Evolutionary conservation across 2,888 invertebrate species (phyloP).

Genomic region (Euphydryas editha): DNA sequence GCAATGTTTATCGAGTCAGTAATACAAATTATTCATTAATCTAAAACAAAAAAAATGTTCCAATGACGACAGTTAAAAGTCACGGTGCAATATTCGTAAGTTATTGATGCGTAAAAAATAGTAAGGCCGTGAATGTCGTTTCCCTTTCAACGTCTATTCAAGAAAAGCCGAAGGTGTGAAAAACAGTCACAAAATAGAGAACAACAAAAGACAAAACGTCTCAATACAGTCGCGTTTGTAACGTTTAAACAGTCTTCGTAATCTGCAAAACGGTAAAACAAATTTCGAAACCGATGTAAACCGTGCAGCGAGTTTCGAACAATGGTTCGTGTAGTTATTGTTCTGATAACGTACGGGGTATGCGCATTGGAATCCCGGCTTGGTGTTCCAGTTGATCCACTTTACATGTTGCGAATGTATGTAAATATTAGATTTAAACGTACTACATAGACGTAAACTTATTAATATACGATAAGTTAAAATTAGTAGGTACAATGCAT

Average conservation of each 20-base stretch:
- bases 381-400: conserved; percentile 29
- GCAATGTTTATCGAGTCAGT: too few species aligned
- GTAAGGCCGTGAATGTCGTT: too few species aligned
- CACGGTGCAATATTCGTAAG: too few species aligned
- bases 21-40: too few species aligned
- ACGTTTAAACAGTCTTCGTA: conserved; percentile 26
- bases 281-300: conserved; percentile 39
- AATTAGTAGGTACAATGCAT: too few species aligned
- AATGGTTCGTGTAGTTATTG: conserved; percentile 39
- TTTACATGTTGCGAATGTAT: conserved; percentile 18
- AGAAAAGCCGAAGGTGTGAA: not conserved
- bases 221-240: conserved; percentile 28
- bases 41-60: too few species aligned
- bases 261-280: conserved; percentile 34
- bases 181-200: not conserved
- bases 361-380: conserved; percentile 22
- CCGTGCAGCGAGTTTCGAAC: conserved; percentile 34
- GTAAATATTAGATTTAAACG: conserved; percentile 6
- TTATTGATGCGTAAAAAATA: too few species aligned
- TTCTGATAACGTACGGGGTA: conserved; percentile 33
- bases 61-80: too few species aligned
- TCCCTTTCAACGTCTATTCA: not conserved
- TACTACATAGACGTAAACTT: too few species aligned
- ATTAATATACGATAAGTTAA: too few species aligned
- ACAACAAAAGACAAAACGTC: conserved; percentile 13